Percentiles rank a stretch among this genome's conserved stretches.
Conservation (phyloP, 2,888 invertebrate genomes). For the Portevinia maculata region DNA sequence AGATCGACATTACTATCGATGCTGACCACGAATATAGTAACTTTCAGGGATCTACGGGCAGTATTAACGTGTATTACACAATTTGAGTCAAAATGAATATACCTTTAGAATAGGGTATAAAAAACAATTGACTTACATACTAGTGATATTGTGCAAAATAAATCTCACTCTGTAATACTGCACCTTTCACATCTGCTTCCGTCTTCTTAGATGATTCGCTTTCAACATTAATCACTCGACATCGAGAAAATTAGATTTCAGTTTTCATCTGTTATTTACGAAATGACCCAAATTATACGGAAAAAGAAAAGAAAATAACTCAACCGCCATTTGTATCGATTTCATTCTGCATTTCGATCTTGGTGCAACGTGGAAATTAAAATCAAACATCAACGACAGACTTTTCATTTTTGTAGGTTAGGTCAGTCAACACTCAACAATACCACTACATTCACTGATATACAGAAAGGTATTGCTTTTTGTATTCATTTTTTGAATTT, state of each 20-base stretch:
- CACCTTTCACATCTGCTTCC: too few relatives aligned
- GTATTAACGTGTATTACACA: too few relatives aligned
- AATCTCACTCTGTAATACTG: too few relatives aligned
- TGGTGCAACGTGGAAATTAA: constrained; percentile 11
- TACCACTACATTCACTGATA: constrained; percentile 38
- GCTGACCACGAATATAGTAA: too few relatives aligned
- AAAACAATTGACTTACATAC: neutral
- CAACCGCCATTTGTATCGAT: constrained; percentile 20
- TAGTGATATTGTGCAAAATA: neutral
- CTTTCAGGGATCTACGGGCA: too few relatives aligned
- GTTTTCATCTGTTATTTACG: constrained; percentile 1
- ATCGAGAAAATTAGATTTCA: neutral
- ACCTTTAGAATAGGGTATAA: too few relatives aligned
- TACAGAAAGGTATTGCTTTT: constrained; percentile 1
- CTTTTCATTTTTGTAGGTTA: constrained; percentile 28
- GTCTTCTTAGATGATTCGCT: neutral
- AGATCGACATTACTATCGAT: too few relatives aligned
- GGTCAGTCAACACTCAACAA: constrained; percentile 7
- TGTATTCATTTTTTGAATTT: constrained; percentile 25
- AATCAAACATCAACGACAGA: constrained; percentile 13
- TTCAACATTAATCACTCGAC: neutral
- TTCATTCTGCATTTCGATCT: constrained; percentile 12
- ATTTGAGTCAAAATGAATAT: too few relatives aligned
- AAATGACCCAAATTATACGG: constrained; percentile 28
- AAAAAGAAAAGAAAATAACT: constrained; percentile 28